phyloP scores from a whole-genome alignment of 1,140 invertebrate genomes.

The Drosophila teissieri region DNA sequence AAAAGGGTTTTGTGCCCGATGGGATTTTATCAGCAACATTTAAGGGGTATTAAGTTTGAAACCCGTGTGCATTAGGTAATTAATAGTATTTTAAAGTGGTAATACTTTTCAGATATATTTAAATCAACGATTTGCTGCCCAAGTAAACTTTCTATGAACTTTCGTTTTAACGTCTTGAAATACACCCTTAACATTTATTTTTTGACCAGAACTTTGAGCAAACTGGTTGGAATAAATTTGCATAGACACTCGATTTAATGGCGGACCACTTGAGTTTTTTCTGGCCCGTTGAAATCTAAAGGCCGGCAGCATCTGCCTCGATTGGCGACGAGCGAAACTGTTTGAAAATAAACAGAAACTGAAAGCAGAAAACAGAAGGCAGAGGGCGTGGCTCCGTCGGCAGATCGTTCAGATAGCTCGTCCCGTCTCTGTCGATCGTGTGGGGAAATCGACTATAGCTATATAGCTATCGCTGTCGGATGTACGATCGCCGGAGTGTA shows the following conservation, averaged over 20 bases:
- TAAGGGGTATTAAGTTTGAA: neutral
- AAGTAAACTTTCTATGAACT: too few relatives aligned
- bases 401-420: conserved; percentile 25
- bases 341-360: conserved; percentile 25
- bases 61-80: too few relatives aligned
- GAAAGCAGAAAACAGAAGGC: conserved; percentile 5
- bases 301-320: conserved; percentile 13
- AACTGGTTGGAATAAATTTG: conserved; percentile 33
- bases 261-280: conserved; percentile 24
- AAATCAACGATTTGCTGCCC: too few relatives aligned
- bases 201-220: neutral
- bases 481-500: conserved; percentile 34
- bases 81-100: too few relatives aligned
- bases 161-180: too few relatives aligned
- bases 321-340: conserved; percentile 36
- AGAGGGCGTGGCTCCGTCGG: conserved; percentile 31
- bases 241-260: conserved; percentile 49
- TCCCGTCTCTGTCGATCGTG: conserved; percentile 33
- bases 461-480: conserved; percentile 38
- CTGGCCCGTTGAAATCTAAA: conserved; percentile 17
- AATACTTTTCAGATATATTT: too few relatives aligned
- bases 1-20: conserved; percentile 1
- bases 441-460: conserved; percentile 12
- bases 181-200: neutral
- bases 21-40: conserved; percentile 13